A percentile compares a stretch with the other conserved stretches of the same genome.
These are phyloP conservation scores for Nematostella vectensis DNA, from an alignment of 92 coral and sea anemone species.

Conservation along the genomic window DNA sequence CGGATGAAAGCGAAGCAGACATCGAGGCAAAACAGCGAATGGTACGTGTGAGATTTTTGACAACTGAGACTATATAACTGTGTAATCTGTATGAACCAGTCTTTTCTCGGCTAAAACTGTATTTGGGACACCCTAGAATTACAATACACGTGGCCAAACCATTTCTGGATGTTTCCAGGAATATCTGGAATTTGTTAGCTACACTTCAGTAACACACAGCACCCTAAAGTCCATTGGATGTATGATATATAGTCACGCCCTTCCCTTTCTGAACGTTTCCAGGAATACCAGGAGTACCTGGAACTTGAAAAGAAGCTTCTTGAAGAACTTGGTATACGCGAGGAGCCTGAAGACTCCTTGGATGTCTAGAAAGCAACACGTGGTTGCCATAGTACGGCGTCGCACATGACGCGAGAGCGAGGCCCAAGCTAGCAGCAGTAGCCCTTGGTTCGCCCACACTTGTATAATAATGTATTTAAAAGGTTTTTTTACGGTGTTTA, in stretches of 20 bases:
- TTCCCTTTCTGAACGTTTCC: too few species aligned
- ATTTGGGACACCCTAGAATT: background rate
- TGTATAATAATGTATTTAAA: background rate
- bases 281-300: constrained; percentile 95
- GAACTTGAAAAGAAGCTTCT: constrained; percentile 84
- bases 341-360: constrained; percentile 45
- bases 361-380: constrained; percentile 16
- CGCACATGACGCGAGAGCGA: background rate
- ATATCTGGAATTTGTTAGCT: too few species aligned
- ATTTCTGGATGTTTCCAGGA: too few species aligned
- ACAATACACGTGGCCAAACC: background rate
- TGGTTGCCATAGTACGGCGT: background rate
- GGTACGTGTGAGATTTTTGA: constrained; percentile 47
- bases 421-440: background rate
- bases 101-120: background rate
- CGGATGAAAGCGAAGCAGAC: constrained; percentile 84
- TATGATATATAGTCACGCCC: too few species aligned
- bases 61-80: too few species aligned
- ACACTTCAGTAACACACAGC: too few species aligned
- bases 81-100: too few species aligned
- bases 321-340: constrained; percentile 82
- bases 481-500: background rate
- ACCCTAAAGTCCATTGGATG: too few species aligned
- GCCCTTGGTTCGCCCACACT: background rate
- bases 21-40: constrained; percentile 66